Base-by-base conservation (phyloP, 2,113 vertebrate species). In the Silurus meridionalis region DNA sequence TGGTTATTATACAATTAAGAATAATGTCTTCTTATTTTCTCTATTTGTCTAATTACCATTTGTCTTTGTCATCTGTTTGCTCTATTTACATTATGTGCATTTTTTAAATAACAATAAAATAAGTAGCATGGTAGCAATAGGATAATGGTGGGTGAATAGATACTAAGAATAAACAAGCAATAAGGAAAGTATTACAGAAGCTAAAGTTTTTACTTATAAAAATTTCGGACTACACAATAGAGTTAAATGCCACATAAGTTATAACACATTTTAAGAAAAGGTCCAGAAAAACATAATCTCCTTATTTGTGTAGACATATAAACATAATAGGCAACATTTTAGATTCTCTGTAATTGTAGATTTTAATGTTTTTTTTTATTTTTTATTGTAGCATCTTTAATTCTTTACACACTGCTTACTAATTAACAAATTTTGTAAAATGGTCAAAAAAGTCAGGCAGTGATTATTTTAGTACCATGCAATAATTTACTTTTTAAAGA, bases 21-120 rank as follows among this genome's bases (percentile, higher is more conserved):
- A 60, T 75, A 75, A 75, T 53, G 52, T 52, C 46, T 21, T 66
- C 23, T 57, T 25, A 8, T 52, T 84, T 84, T 52, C 28, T 75
- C 8, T 8, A 48, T 75, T 6, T 72, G 19, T 37, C 28, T 58
- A 17, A 21, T n/a, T 61, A 61, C 57, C 23, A 46, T 60, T 60
- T 60, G 67, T 84, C 28, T 60, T 84, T 5, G 53, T n/a, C 8
- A 46, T 60, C 10, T 48, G 3, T 46, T 57, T 46, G 46, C 60
- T 37, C 11, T 52, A 64, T 64, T 8, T 63, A 48, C 13, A 66
- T 66, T 66, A n/a, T 66, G 28, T 64, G 58, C 58, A 77, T 23
- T 28, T 78, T 77, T 50, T 37, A 78, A 78, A 50, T 67, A 48
- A 50, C 71, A 74, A 50, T 21, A 77, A 55, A 66, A 75, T 57